These are phyloP conservation scores for Arrhamphus sclerolepis DNA, from an alignment of 2,797 vertebrate genomes.

Conservation along the genomic window DNA sequence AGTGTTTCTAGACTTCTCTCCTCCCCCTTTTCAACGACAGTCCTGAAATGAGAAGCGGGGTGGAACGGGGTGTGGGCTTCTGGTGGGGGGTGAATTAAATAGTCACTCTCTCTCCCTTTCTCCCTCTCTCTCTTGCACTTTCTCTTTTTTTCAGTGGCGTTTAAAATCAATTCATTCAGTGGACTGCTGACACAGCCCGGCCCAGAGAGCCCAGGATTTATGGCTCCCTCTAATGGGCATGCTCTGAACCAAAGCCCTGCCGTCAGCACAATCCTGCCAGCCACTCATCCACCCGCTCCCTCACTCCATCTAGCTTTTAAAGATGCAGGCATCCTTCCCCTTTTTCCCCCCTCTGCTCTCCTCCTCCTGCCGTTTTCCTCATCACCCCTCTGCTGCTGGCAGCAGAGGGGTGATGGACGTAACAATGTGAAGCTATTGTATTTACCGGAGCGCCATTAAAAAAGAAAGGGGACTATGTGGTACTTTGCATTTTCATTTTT, in stretches of 20 bases:
- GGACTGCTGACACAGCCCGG: slow-evolving; percentile 89
- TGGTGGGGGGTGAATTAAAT: slow-evolving; percentile 76
- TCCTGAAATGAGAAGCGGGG: slow-evolving; percentile 68
- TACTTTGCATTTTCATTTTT: slow-evolving; percentile 4
- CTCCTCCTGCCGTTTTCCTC: background rate
- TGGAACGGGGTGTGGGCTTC: slow-evolving; percentile 62
- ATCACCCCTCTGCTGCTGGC: slow-evolving; percentile 18
- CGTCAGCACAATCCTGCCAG: slow-evolving; percentile 87
- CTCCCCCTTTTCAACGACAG: slow-evolving; percentile 60
- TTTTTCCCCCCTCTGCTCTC: slow-evolving; percentile 11
- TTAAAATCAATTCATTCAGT: slow-evolving; percentile 93
- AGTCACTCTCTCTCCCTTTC: slow-evolving; percentile 59
- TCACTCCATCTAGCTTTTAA: slow-evolving; percentile 76
- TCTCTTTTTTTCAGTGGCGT: slow-evolving; percentile 77
- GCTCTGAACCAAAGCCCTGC: slow-evolving; percentile 82
- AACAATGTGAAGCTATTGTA: slow-evolving; percentile 12
- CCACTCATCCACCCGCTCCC: slow-evolving; percentile 67
- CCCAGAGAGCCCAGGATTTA: slow-evolving; percentile 88
- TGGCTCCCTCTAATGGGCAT: slow-evolving; percentile 87
- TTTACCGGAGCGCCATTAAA: background rate
- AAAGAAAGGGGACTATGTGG: background rate
- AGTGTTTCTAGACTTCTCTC: slow-evolving; percentile 68
- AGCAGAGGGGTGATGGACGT: slow-evolving; percentile 9
- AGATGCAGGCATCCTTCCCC: slow-evolving; percentile 64
- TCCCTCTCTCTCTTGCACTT: slow-evolving; percentile 38